Percentiles rank a stretch among this genome's conserved stretches.
These are phyloP conservation scores for Bacillus rossius DNA, from an alignment of 1,140 invertebrate species.

Conservation along the genomic window DNA sequence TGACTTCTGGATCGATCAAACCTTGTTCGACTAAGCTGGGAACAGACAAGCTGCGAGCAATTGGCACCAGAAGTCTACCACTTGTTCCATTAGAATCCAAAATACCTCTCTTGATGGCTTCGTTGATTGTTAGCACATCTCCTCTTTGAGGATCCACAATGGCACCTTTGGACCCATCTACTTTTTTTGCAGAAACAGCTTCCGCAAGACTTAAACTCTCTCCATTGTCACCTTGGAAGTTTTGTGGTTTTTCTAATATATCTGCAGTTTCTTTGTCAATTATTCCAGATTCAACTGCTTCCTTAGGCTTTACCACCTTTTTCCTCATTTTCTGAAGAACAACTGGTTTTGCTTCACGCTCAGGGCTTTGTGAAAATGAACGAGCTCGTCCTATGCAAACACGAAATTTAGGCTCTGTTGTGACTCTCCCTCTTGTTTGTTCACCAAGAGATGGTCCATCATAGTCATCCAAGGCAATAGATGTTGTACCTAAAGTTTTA, in stretches of 20 bases:
- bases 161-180: constrained; percentile 68
- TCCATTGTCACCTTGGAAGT: constrained; percentile 49
- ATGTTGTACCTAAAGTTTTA: constrained; percentile 35
- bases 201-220: constrained; percentile 62
- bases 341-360: constrained; percentile 58
- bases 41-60: constrained; percentile 73
- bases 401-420: constrained; percentile 61
- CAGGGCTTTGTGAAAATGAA: constrained; percentile 46
- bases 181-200: constrained; percentile 65
- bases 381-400: constrained; percentile 54
- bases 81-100: constrained; percentile 66
- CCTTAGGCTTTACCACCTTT: constrained; percentile 60
- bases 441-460: constrained; percentile 47
- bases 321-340: constrained; percentile 73
- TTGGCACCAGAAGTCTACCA: constrained; percentile 72
- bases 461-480: constrained; percentile 38
- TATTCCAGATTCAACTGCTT: constrained; percentile 65
- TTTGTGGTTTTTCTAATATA: constrained; percentile 55
- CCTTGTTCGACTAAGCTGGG: constrained; percentile 79
- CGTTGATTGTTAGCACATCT: constrained; percentile 67
- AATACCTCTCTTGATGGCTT: constrained; percentile 80
- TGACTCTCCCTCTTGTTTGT: constrained; percentile 50
- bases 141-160: constrained; percentile 81
- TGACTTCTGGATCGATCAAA: constrained; percentile 66
- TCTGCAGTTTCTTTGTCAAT: constrained; percentile 68